phyloP scores from a whole-genome alignment of 1,140 invertebrate genomes.

The Schmidtea mediterranea region DNA sequence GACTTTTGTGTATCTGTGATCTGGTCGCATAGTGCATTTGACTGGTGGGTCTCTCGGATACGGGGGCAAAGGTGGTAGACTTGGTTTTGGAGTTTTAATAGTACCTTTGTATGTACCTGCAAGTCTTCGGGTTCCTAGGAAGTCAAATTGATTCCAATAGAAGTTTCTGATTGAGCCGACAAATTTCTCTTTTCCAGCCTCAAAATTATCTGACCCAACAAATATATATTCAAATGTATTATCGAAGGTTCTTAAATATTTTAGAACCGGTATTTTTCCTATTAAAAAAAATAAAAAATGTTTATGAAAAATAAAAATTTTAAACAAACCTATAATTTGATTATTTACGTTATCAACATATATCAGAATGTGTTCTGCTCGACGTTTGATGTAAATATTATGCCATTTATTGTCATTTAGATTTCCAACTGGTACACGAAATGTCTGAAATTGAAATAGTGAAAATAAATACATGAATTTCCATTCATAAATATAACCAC shows the following conservation, averaged over 20 bases:
- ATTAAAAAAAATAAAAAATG: no score
- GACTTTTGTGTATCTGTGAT: background rate
- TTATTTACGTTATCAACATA: constrained; percentile 14
- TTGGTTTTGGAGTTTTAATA: background rate
- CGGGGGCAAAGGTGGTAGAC: background rate
- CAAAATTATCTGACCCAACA: no score
- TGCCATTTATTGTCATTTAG: constrained; percentile 22
- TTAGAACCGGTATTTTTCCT: no score
- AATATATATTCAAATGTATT: no score
- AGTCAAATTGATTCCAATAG: constrained; percentile 4
- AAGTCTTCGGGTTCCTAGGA: background rate
- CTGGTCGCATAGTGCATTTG: background rate
- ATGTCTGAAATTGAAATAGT: constrained; percentile 9
- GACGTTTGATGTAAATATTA: constrained; percentile 16
- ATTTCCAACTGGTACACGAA: constrained; percentile 10
- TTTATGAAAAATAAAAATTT: no score
- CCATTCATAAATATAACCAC: no score
- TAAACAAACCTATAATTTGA: no score
- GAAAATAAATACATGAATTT: background rate
- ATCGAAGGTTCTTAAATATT: no score
- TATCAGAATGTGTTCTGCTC: constrained; percentile 15
- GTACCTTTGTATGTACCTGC: background rate
- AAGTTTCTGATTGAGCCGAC: constrained; percentile 1
- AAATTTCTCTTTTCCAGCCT: no score
- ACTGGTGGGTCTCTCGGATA: background rate